Percentiles rank a stretch among this genome's conserved stretches.
phyloP scores from a whole-genome alignment of 2,888 invertebrate species.

The Papilio elwesi region DNA sequence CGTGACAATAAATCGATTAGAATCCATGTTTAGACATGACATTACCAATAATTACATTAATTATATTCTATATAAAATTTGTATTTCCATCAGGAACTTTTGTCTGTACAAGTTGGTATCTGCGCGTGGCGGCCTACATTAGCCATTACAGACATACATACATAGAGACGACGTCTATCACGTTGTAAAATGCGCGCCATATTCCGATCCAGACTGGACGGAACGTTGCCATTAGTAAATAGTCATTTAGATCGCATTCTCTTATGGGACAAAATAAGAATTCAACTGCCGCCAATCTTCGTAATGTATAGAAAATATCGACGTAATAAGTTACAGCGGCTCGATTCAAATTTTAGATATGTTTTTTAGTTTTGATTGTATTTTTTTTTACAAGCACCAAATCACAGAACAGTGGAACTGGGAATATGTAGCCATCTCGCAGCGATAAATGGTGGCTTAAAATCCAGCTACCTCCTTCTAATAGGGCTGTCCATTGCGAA shows the following conservation, averaged over 20 bases:
- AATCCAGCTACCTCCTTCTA: too few relatives aligned
- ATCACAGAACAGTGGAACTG: too few relatives aligned
- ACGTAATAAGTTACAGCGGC: not conserved
- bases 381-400: too few relatives aligned
- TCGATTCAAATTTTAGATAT: too few relatives aligned
- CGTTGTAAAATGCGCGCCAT: slow-evolving; percentile 32
- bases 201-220: slow-evolving; percentile 35
- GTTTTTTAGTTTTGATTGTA: not conserved
- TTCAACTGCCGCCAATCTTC: slow-evolving; percentile 12
- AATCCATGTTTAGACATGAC: too few relatives aligned
- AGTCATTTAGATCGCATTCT: slow-evolving; percentile 32
- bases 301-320: slow-evolving; percentile 4
- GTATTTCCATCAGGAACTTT: not conserved
- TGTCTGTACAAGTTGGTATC: not conserved
- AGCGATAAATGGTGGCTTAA: too few relatives aligned
- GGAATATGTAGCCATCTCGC: not conserved
- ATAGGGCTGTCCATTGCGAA: too few relatives aligned
- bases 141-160: slow-evolving; percentile 22
- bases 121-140: slow-evolving; percentile 20
- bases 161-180: slow-evolving; percentile 19
- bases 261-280: slow-evolving; percentile 28
- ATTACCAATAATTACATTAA: too few relatives aligned
- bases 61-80: not conserved
- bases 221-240: slow-evolving; percentile 35
- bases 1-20: too few relatives aligned